These are phyloP conservation scores for Chironomus riparius DNA, from an alignment of 2,888 invertebrate species.

Conservation along the genomic window DNA sequence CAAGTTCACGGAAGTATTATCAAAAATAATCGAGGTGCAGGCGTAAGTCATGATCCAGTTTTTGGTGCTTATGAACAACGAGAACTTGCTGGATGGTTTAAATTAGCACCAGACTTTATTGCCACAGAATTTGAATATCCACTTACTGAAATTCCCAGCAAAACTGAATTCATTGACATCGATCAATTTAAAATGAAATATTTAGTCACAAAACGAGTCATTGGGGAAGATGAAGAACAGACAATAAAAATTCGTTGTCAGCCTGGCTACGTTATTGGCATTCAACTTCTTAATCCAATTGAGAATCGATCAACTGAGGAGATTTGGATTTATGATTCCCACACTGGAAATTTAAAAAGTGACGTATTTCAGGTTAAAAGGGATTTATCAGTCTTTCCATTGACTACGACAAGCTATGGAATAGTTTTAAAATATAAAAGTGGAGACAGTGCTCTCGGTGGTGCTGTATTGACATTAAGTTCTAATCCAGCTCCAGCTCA, in stretches of 20 bases:
- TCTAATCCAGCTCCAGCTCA: constrained; percentile 64
- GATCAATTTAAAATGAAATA: constrained; percentile 70
- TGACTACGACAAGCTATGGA: constrained; percentile 74
- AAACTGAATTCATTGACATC: constrained; percentile 51
- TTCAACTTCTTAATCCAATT: constrained; percentile 84
- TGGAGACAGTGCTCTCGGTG: constrained; percentile 68
- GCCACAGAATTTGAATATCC: constrained; percentile 61
- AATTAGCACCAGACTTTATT: constrained; percentile 56
- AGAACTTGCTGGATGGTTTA: constrained; percentile 89
- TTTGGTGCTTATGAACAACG: constrained; percentile 74
- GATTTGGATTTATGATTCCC: constrained; percentile 69
- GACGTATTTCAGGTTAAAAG: constrained; percentile 69
- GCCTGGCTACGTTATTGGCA: constrained; percentile 77
- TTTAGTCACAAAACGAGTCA: constrained; percentile 60
- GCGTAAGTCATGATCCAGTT: constrained; percentile 86
- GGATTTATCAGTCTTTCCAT: constrained; percentile 84
- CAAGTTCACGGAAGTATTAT: constrained; percentile 68
- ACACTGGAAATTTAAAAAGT: constrained; percentile 54
- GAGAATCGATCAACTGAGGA: constrained; percentile 80
- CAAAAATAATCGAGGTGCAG: constrained; percentile 75
- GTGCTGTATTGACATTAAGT: constrained; percentile 69
- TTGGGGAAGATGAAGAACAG: constrained; percentile 49
- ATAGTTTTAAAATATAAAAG: constrained; percentile 71
- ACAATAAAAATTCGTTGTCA: constrained; percentile 59
- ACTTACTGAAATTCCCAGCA: constrained; percentile 62